These are phyloP conservation scores for Danio choprae DNA, from an alignment of 2,797 vertebrate genomes.

Conservation along the genomic window DNA sequence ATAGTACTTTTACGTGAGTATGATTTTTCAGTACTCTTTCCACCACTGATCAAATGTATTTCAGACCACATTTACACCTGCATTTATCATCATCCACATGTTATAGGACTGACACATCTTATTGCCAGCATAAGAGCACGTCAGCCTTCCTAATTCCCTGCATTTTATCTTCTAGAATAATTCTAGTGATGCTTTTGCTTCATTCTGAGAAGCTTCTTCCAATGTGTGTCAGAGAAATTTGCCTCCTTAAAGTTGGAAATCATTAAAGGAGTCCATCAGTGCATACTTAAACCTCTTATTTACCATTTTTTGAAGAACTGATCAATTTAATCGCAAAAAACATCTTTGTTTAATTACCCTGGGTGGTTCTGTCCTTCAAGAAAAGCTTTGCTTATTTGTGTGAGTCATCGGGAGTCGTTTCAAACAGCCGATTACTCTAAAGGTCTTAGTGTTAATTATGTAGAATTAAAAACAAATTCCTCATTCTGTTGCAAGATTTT, in stretches of 20 bases:
- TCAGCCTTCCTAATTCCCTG: not conserved
- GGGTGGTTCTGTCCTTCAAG: constrained; percentile 68
- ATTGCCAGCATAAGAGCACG: too few relatives aligned
- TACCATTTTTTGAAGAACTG: not conserved
- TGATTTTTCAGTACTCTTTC: too few relatives aligned
- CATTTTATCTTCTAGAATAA: not conserved
- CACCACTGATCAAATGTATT: too few relatives aligned
- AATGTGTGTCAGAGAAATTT: not conserved
- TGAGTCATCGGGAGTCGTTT: constrained; percentile 18
- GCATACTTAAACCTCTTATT: not conserved
- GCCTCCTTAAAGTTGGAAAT: not conserved
- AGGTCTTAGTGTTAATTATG: constrained; percentile 6
- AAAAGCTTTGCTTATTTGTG: constrained; percentile 47
- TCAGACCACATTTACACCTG: too few relatives aligned
- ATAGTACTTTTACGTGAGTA: too few relatives aligned
- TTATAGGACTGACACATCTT: too few relatives aligned
- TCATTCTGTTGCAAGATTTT: not conserved
- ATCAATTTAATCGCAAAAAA: constrained; percentile 67
- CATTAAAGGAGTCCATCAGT: not conserved
- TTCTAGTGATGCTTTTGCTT: not conserved
- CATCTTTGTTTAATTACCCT: constrained; percentile 70
- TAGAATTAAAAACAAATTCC: constrained; percentile 1
- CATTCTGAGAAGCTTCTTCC: not conserved
- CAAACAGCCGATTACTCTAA: constrained; percentile 17
- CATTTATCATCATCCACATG: too few relatives aligned